Evolutionary conservation across 2,113 vertebrate genomes (phyloP).

Genomic region (Albula glossodonta): DNA sequence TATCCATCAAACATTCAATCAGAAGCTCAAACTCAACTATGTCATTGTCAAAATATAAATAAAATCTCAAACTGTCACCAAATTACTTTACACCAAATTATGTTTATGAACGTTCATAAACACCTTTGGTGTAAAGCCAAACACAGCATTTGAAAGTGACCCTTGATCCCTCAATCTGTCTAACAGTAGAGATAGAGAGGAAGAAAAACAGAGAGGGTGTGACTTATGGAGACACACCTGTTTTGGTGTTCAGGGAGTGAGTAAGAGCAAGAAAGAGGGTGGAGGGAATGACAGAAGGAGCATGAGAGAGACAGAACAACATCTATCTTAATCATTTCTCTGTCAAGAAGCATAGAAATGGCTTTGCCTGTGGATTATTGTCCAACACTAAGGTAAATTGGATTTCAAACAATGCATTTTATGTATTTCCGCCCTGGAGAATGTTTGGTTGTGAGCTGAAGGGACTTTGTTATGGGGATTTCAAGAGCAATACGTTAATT

Average conservation of each 20-base stretch:
- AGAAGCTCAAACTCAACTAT: background rate
- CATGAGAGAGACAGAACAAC: background rate
- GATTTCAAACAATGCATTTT: background rate
- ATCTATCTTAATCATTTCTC: background rate
- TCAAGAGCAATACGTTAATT: background rate
- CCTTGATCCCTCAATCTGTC: background rate
- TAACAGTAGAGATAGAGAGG: background rate
- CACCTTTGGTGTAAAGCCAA: background rate
- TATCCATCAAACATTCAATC: background rate
- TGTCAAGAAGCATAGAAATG: background rate
- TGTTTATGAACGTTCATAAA: too few species aligned
- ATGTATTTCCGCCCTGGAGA: background rate
- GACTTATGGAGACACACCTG: constrained; percentile 39
- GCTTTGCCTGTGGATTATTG: constrained; percentile 40
- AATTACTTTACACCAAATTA: too few species aligned
- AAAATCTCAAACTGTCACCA: background rate
- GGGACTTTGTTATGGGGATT: background rate
- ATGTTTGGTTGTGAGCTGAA: background rate
- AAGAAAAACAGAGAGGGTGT: constrained; percentile 58
- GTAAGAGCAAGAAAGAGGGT: background rate
- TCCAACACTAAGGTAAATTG: constrained; percentile 46
- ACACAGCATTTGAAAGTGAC: background rate
- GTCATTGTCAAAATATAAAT: background rate
- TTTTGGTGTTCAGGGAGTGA: constrained; percentile 58
- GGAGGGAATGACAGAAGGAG: background rate